These are phyloP conservation scores for Mesoligia furuncula DNA, from an alignment of 2,888 invertebrate genomes.

Conservation along the genomic window DNA sequence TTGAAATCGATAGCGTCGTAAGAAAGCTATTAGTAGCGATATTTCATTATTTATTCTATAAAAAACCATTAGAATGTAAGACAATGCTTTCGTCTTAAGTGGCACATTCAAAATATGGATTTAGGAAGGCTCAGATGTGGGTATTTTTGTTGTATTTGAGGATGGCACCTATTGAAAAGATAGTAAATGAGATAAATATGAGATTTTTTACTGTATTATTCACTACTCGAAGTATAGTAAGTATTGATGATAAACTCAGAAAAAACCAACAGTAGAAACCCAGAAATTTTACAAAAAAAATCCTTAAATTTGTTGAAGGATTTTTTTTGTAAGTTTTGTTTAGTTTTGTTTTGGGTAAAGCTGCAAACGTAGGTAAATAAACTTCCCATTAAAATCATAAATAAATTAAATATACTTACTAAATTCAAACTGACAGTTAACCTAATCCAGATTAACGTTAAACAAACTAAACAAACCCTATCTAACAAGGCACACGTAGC, in stretches of 20 bases:
- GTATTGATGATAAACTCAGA: background rate
- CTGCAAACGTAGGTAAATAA: background rate
- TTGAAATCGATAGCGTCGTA: conserved; percentile 37
- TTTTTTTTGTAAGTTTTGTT: too few species aligned
- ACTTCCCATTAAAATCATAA: conserved; percentile 6
- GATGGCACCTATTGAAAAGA: background rate
- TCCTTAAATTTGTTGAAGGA: too few species aligned
- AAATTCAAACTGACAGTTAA: conserved; percentile 32
- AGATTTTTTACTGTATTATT: background rate
- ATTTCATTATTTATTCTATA: conserved; percentile 38
- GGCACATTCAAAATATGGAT: background rate
- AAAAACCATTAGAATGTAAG: conserved; percentile 18
- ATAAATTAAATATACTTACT: conserved; percentile 15
- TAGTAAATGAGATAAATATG: background rate
- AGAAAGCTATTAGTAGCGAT: conserved; percentile 47
- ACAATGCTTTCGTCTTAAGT: conserved; percentile 15
- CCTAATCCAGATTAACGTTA: conserved; percentile 51
- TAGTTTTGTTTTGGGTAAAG: background rate
- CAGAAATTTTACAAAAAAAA: background rate
- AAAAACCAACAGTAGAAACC: background rate
- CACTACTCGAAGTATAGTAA: background rate
- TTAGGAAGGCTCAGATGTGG: background rate
- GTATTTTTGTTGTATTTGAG: background rate
- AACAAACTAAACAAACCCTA: conserved; percentile 55
- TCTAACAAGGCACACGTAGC: conserved; percentile 64